Conservation (phyloP, 2,113 vertebrate genomes). For the Prietella phreatophila region DNA sequence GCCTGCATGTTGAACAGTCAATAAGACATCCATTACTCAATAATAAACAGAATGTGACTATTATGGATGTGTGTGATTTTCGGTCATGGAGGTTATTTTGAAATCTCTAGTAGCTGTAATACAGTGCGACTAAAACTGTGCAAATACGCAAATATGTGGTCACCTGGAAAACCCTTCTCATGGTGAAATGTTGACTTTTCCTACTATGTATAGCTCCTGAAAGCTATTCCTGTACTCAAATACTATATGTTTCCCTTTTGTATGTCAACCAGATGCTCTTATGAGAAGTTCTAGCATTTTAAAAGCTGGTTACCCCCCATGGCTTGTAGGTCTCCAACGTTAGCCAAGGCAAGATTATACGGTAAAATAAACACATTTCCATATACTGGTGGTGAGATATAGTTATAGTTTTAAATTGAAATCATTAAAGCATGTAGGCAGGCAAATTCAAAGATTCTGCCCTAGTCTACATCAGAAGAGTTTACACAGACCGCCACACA, state of each 20-base stretch:
- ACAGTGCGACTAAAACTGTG: neutral
- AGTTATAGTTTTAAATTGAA: neutral
- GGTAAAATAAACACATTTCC: neutral
- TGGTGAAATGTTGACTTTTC: neutral
- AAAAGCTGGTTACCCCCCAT: neutral
- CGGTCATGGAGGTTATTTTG: neutral
- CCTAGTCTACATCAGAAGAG: neutral
- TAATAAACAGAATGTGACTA: neutral
- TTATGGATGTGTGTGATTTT: neutral
- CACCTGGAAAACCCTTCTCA: neutral
- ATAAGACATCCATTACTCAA: neutral
- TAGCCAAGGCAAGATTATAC: neutral
- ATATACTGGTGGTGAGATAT: neutral
- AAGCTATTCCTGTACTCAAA: neutral
- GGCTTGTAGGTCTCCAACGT: neutral
- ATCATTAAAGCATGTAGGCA: neutral
- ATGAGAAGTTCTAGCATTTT: neutral
- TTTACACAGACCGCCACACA: neutral
- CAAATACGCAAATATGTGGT: neutral
- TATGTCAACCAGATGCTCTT: neutral
- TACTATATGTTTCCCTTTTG: neutral
- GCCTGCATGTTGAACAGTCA: neutral
- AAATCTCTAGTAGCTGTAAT: neutral
- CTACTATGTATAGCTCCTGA: neutral
- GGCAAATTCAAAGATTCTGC: neutral